Conservation (phyloP, 2,888 invertebrate genomes). For the Saturnia japonica region DNA sequence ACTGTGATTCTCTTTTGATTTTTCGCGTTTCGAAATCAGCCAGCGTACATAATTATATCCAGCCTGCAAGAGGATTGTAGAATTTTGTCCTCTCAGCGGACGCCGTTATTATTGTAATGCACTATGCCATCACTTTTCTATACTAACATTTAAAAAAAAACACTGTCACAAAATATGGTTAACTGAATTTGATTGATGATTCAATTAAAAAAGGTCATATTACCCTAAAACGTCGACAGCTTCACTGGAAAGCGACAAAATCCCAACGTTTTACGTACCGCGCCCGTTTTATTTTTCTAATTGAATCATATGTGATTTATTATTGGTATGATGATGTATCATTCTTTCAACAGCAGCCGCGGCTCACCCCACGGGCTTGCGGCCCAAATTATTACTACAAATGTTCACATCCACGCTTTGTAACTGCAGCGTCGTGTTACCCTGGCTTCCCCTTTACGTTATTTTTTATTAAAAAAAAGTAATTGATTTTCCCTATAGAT, state of each 20-base stretch:
- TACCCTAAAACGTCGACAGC: conserved; percentile 63
- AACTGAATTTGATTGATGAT: conserved; percentile 74
- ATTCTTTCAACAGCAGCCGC: conserved; percentile 80
- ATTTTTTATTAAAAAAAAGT: conserved; percentile 52
- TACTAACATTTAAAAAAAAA: not conserved
- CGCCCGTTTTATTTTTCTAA: conserved; percentile 76
- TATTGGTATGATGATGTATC: conserved; percentile 82
- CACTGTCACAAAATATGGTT: conserved; percentile 2
- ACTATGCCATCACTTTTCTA: too few relatives aligned
- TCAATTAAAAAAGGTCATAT: conserved; percentile 74
- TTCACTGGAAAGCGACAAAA: conserved; percentile 59
- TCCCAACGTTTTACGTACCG: conserved; percentile 58
- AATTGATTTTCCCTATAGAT: conserved; percentile 54
- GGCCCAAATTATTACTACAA: conserved; percentile 78
- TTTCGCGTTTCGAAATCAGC: too few relatives aligned
- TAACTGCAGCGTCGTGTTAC: conserved; percentile 60
- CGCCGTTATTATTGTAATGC: too few relatives aligned
- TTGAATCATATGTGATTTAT: conserved; percentile 82
- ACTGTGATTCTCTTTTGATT: too few relatives aligned
- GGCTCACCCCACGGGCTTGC: conserved; percentile 73
- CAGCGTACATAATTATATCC: too few relatives aligned
- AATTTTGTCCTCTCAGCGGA: too few relatives aligned
- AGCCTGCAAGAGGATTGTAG: too few relatives aligned
- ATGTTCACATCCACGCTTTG: conserved; percentile 75
- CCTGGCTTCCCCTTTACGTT: conserved; percentile 55